Percentiles rank a stretch among this genome's conserved stretches.
Conservation (phyloP, 2,888 invertebrate species). For the Itoplectis maculator region DNA sequence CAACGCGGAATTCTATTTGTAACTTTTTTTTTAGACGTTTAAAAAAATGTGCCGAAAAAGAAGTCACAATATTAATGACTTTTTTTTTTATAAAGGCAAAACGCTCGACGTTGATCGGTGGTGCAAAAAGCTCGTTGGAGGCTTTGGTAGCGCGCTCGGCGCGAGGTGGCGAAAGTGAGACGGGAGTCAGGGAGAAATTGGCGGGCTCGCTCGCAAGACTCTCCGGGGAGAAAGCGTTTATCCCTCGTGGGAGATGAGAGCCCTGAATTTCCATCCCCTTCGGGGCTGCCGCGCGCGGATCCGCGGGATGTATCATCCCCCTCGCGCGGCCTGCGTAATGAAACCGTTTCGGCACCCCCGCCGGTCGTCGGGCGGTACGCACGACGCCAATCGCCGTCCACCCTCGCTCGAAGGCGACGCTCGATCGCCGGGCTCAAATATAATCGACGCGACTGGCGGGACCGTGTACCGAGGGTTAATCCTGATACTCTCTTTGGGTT, state of each 20-base stretch:
- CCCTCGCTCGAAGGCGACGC: conserved; percentile 6
- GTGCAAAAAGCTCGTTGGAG: neutral
- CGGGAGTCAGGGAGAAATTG: conserved; percentile 36
- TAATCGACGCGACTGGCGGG: neutral
- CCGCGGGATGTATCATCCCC: conserved; percentile 81
- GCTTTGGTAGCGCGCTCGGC: neutral
- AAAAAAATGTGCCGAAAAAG: too few species aligned
- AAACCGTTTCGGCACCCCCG: conserved; percentile 83
- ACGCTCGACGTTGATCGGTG: too few species aligned
- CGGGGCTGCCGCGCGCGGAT: conserved; percentile 73
- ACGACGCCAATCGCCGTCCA: neutral
- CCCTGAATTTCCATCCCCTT: conserved; percentile 80
- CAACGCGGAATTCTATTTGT: too few species aligned
- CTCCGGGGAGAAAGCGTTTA: conserved; percentile 64
- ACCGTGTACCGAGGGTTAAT: neutral
- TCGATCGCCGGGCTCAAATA: neutral
- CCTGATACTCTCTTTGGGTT: neutral
- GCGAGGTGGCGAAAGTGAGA: conserved; percentile 11
- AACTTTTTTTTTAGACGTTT: too few species aligned
- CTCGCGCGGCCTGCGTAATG: conserved; percentile 81
- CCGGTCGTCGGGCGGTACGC: conserved; percentile 61
- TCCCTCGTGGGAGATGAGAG: conserved; percentile 75
- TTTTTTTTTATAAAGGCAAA: too few species aligned
- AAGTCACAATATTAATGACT: too few species aligned
- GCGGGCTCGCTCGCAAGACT: conserved; percentile 3